Conservation (phyloP, 2,888 invertebrate genomes). For the Agrochola circellaris region DNA sequence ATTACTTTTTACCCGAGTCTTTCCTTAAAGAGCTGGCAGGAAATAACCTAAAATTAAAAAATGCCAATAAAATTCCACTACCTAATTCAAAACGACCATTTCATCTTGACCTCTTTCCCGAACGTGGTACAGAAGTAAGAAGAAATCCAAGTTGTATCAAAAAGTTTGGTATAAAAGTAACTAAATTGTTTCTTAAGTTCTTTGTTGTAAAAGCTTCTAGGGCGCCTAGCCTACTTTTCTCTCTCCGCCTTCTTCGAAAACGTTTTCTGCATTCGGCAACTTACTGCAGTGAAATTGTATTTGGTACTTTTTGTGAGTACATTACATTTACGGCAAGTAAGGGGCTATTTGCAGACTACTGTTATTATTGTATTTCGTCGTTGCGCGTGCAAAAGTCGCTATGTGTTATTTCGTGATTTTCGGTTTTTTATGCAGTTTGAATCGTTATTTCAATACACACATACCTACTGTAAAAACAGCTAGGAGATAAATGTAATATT, state of each 20-base stretch:
- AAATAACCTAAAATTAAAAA: conserved; percentile 1
- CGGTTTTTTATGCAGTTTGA: too few species aligned
- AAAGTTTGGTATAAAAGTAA: conserved; percentile 54
- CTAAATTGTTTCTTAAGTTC: conserved; percentile 57
- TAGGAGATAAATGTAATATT: too few species aligned
- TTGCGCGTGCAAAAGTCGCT: too few species aligned
- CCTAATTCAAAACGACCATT: conserved; percentile 23
- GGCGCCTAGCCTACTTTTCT: conserved; percentile 50
- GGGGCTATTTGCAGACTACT: background rate
- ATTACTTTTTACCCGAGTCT: background rate
- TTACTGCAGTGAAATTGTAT: conserved; percentile 43
- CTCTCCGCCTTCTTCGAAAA: conserved; percentile 13
- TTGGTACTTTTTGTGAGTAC: conserved; percentile 26
- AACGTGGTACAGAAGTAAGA: background rate
- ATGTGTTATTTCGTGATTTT: too few species aligned
- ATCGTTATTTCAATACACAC: too few species aligned
- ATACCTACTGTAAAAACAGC: too few species aligned
- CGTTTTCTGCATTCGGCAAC: conserved; percentile 50
- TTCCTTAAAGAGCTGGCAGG: background rate
- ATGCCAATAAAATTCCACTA: conserved; percentile 16
- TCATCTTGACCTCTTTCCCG: conserved; percentile 24
- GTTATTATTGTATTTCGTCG: background rate
- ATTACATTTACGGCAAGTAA: background rate
- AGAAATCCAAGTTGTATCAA: conserved; percentile 37
- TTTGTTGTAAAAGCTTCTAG: conserved; percentile 56